Evolutionary conservation across 37 sponge, comb jelly and placozoan genomes (phyloP).

Genomic region (Oopsacas minuta): DNA sequence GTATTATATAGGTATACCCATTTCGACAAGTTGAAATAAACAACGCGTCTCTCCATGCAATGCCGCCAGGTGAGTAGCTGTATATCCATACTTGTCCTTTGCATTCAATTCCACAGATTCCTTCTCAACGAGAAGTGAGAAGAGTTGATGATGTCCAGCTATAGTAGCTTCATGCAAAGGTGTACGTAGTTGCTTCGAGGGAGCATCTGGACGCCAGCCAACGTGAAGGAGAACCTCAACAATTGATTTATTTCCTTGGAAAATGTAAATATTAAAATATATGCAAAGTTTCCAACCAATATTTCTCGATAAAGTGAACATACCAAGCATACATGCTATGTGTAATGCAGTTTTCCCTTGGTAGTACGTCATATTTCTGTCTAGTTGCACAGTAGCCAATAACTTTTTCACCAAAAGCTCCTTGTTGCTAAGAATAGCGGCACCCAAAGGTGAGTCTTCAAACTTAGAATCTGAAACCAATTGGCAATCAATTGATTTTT

Average conservation of each 20-base stretch:
- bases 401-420: neutral
- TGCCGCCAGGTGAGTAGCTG: slow-evolving; percentile 53
- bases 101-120: slow-evolving; percentile 33
- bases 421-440: neutral
- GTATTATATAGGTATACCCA: neutral
- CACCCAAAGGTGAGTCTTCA: neutral
- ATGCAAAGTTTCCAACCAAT: neutral
- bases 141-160: slow-evolving; percentile 35
- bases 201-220: slow-evolving; percentile 29
- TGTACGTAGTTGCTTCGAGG: slow-evolving; percentile 30
- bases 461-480: neutral
- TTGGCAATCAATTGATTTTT: neutral
- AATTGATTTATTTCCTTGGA: slow-evolving; percentile 22
- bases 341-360: slow-evolving; percentile 33
- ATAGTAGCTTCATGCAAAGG: slow-evolving; percentile 65
- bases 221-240: slow-evolving; percentile 29
- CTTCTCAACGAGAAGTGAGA: slow-evolving; percentile 27
- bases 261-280: neutral
- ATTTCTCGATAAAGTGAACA: neutral
- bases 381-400: neutral
- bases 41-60: slow-evolving; percentile 52
- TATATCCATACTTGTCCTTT: slow-evolving; percentile 33
- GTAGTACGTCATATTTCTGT: neutral
- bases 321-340: slow-evolving; percentile 43
- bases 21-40: neutral